These are phyloP conservation scores for Crotalus helleri DNA, from an alignment of 2,113 vertebrate species.

Conservation along the genomic window DNA sequence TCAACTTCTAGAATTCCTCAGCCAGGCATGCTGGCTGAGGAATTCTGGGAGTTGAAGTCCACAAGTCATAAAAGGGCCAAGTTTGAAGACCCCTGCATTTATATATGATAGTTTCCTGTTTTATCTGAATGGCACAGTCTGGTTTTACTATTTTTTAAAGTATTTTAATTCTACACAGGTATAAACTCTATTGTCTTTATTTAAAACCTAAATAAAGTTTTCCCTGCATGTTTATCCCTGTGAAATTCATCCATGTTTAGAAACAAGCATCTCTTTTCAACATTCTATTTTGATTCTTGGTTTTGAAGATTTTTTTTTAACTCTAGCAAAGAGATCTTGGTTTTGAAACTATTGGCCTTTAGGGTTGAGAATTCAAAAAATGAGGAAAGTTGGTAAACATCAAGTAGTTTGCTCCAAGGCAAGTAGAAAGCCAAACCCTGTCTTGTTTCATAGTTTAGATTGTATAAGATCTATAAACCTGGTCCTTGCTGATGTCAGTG, in stretches of 20 bases:
- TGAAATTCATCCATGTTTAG: background rate
- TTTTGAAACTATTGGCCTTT: background rate
- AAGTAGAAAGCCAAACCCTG: slow-evolving; percentile 21
- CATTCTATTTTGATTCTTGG: background rate
- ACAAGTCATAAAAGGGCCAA: no score
- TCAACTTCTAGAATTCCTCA: no score
- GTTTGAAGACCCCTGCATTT: background rate
- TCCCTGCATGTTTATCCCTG: background rate
- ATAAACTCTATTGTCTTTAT: background rate
- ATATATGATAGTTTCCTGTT: background rate
- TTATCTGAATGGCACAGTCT: background rate
- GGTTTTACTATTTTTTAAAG: background rate
- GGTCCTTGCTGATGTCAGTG: slow-evolving; percentile 22
- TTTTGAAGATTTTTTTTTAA: background rate
- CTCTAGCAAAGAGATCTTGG: fast-evolving
- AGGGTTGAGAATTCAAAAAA: background rate
- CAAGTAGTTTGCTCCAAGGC: slow-evolving; percentile 7
- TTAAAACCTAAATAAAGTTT: background rate
- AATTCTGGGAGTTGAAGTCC: no score
- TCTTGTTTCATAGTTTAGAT: slow-evolving; percentile 13
- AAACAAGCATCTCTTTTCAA: background rate
- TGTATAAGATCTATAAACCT: slow-evolving; percentile 9
- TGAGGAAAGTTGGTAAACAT: background rate
- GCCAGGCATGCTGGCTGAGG: no score
- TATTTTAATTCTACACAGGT: background rate